Evolutionary conservation across 2,113 vertebrate species (phyloP).

Genomic region (Neogale vison): DNA sequence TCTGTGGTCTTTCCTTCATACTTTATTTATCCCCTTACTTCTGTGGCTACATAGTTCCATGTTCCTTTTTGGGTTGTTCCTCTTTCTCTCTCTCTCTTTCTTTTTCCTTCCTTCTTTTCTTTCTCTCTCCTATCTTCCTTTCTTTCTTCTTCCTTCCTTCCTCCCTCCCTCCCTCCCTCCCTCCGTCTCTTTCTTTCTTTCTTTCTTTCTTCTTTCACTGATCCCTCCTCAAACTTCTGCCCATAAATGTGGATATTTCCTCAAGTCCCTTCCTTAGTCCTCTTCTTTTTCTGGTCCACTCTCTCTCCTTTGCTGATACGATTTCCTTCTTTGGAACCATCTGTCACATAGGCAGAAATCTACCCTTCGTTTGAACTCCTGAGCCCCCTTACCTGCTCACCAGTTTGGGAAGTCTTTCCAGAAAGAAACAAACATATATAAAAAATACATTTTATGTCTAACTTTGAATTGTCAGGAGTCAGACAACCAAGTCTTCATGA

Average conservation of each 20-base stretch:
- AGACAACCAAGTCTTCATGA: not conserved
- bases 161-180: no score
- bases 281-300: not conserved
- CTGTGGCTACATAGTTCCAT: not conserved
- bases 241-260: rapidly evolving
- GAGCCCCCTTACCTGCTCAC: not conserved
- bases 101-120: not conserved
- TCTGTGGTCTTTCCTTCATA: not conserved
- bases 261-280: not conserved
- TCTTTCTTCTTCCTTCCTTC: no score
- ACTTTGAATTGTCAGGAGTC: not conserved
- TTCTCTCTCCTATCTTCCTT: no score
- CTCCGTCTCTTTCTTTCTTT: no score
- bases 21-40: not conserved
- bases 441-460: not conserved
- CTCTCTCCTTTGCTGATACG: not conserved
- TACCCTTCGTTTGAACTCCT: not conserved
- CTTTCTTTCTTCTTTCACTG: not conserved
- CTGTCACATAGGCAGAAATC: not conserved
- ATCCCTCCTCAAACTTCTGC: not conserved
- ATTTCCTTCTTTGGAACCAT: not conserved
- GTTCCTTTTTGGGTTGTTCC: not conserved
- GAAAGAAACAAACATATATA: not conserved
- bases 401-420: not conserved
- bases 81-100: no score